Evolutionary conservation across 2,888 invertebrate genomes (phyloP).

Genomic region (Poecilobothrus nobilitatus): DNA sequence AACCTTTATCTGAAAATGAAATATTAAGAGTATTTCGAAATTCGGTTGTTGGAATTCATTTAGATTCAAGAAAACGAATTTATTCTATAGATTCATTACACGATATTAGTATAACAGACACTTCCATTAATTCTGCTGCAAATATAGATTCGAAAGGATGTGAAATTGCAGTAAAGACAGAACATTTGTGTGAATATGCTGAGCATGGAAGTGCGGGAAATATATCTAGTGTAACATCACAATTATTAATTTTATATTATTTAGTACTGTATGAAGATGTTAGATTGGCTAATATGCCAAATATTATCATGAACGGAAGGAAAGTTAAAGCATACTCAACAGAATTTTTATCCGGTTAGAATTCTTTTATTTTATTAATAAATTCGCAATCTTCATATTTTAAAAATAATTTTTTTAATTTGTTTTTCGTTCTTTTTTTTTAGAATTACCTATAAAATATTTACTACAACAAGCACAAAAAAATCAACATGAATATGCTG

Average conservation of each 20-base stretch:
- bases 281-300: slow-evolving; percentile 62
- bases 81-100: slow-evolving; percentile 22
- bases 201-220: slow-evolving; percentile 33
- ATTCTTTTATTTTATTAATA: neutral
- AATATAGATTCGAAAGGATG: slow-evolving; percentile 41
- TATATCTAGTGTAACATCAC: slow-evolving; percentile 61
- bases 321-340: slow-evolving; percentile 78
- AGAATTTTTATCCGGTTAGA: slow-evolving; percentile 60
- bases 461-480: slow-evolving; percentile 86
- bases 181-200: slow-evolving; percentile 48
- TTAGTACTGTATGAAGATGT: slow-evolving; percentile 87
- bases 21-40: slow-evolving; percentile 74
- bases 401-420: neutral
- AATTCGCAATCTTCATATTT: neutral
- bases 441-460: slow-evolving; percentile 84
- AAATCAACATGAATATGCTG: slow-evolving; percentile 83
- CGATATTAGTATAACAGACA: slow-evolving; percentile 2
- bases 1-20: slow-evolving; percentile 84
- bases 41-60: slow-evolving; percentile 66
- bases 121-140: slow-evolving; percentile 44
- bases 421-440: too few relatives aligned
- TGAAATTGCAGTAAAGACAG: slow-evolving; percentile 46
- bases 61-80: slow-evolving; percentile 49
- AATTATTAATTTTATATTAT: slow-evolving; percentile 84
- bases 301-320: slow-evolving; percentile 56